phyloP scores from a whole-genome alignment of 2,113 vertebrate genomes.

The Platanista minor region DNA sequence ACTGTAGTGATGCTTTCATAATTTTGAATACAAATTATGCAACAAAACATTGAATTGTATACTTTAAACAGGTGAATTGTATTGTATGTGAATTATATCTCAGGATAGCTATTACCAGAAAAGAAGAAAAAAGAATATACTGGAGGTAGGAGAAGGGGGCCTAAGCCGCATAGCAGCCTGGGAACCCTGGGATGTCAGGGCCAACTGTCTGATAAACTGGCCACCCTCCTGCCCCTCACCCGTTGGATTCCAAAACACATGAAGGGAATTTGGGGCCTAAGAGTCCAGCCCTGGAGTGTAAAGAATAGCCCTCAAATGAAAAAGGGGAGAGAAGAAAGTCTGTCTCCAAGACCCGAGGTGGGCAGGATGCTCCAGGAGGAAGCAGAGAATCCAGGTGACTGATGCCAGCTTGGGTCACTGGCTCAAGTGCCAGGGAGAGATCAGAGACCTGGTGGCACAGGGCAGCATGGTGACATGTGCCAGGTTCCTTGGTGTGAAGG shows the following conservation, averaged over 20 bases:
- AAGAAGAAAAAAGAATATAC: too few species aligned
- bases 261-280: neutral
- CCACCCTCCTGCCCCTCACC: neutral
- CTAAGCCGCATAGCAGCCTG: neutral
- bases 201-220: neutral
- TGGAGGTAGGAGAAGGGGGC: neutral
- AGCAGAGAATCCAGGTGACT: neutral
- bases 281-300: neutral
- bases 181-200: neutral
- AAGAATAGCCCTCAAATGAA: neutral
- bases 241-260: neutral
- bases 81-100: neutral
- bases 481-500: neutral
- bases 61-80: neutral
- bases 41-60: too few species aligned
- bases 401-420: neutral
- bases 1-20: neutral
- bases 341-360: neutral
- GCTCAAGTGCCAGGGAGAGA: neutral
- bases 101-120: neutral
- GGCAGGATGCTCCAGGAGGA: neutral
- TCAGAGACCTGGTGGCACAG: neutral
- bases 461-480: fast-evolving
- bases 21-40: neutral
- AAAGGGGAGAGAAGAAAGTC: neutral